Percentiles rank a stretch among this genome's conserved stretches.
phyloP scores from a whole-genome alignment of 2,113 vertebrate species.

The Aramus guarauna region DNA sequence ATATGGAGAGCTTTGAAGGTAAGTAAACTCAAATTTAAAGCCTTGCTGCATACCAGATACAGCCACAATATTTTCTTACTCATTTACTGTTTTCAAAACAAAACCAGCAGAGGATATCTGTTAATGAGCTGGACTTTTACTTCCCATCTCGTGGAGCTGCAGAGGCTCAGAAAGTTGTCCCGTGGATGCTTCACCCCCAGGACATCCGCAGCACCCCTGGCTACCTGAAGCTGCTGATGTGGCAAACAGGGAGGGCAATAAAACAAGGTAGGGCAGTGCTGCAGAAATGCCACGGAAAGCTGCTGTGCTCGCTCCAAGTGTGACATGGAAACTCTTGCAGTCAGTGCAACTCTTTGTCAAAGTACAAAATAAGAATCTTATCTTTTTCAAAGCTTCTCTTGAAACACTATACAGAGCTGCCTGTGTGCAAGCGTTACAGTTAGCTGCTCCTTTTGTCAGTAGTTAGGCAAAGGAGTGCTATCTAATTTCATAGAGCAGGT shows the following conservation, averaged over 20 bases:
- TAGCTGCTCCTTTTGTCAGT: constrained; percentile 13
- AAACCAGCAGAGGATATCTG: not conserved
- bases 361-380: not conserved
- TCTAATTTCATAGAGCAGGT: not conserved
- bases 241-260: not conserved
- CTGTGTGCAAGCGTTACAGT: not conserved
- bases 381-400: not conserved
- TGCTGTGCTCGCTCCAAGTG: not conserved
- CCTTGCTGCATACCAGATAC: not conserved
- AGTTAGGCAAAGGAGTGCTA: not conserved
- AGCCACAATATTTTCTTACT: not conserved
- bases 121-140: not conserved
- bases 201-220: not conserved
- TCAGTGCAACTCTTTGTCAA: not conserved
- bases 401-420: not conserved
- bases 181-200: too few species aligned
- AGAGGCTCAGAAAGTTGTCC: not conserved
- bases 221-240: not conserved
- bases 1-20: not conserved
- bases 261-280: not conserved
- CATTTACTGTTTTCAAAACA: not conserved
- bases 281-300: rapidly evolving
- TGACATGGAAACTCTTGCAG: not conserved
- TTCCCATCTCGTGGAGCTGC: not conserved
- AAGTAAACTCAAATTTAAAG: not conserved